Evolutionary conservation across 2,797 vertebrate genomes (phyloP), one percentile per base, ranked within the genome.

Genomic region (Nyctalus aviator): DNA sequence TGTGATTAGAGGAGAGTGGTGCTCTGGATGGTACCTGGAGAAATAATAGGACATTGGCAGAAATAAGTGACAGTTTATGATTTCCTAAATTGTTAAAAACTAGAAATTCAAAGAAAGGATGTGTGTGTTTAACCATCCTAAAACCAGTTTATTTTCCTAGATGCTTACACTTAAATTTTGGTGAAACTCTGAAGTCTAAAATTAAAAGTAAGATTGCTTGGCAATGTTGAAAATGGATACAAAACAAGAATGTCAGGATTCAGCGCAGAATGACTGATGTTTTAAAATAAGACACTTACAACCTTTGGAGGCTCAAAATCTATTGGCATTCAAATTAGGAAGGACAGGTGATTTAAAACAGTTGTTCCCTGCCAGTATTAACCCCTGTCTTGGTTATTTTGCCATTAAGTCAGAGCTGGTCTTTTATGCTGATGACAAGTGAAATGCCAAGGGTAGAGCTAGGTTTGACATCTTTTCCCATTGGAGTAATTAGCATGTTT

Each of bases 141-240:
- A 93, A 78, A 88, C 55, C 59, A 90, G 10, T 59, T 71, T 83
- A 35, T 46, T 92, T 12, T 84, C 85, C 10, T 91, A 57, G 5
- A 30, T 95, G 37, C 86, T 94, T 78, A 64, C 32, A 82, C 57
- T 88, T 84, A 83, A 88, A 66, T 91, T 88, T 88, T 93, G 59
- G 46, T 90, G n/a, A 91, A 87, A 93, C 68, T 89, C 30, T 73
- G 50, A 86, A 87, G 87, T n/a, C 30, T 94, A 79, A 82, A 64
- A 66, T 25, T 94, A 76, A 78, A 64, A 59, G 27, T 50, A 78
- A 14, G 4, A 7, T 75, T 91, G 23, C 88, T 62, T 93, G 46
- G 66, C 77, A 81, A 0, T 72, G 48, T 66, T 85, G n/a, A 93
- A 95, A 87, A 46, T 94, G 4, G 11, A 48, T 91, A 66, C 32